Evolutionary conservation across 2,113 vertebrate species (phyloP), one percentile per base, ranked within the genome.

Genomic region (Mustelus asterias): DNA sequence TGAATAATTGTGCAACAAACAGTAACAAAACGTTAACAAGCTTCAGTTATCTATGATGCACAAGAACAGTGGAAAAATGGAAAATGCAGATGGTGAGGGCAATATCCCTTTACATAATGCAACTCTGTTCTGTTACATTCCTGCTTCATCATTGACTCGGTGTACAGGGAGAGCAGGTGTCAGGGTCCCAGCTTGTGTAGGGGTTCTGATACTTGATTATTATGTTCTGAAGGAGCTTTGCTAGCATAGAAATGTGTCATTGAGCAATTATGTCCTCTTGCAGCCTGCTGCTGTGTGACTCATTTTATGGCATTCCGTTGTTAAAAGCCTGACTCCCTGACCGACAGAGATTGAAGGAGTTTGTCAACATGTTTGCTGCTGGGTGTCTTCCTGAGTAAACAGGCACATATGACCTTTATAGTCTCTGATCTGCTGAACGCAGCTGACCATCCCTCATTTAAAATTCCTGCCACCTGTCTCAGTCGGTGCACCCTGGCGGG

Each of bases 391-490:
- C 88, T 58, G 88, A 60, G 88, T 33, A 60, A 90, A 90, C 54
- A 33, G 88, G 60, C 54, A 90, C 88, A n/a, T 60, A 2, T 60
- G 88, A 29, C 88, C 54, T 60, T 90, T 90, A 60, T 60, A 60
- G 88, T 90, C 29, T 90, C 88, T 90, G 54, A 60, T 90, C 54
- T 33, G 88, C 26, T 60, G 54, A 90, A 90, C n/a, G 24, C 86
- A 54, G 86, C 44, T 89, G 44, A 54, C 20, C 48, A 89, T 26
- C 11, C 54, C 26, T 90, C 88, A 90, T 90, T 90, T 60, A 60
- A 60, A 90, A 90, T 90, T 90, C 88, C 26, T 90, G 88, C 54
- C 88, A 90, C 88, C 48, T 90, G 88, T 63, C 54, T 60, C 13
- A 16, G 88, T 48, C 29, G 54, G 54, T 60, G n/a, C 54, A 90